Evolutionary conservation across 2,113 vertebrate genomes (phyloP), one percentile per base, ranked within the genome.

Genomic region (Ivindomyrus marchei): DNA sequence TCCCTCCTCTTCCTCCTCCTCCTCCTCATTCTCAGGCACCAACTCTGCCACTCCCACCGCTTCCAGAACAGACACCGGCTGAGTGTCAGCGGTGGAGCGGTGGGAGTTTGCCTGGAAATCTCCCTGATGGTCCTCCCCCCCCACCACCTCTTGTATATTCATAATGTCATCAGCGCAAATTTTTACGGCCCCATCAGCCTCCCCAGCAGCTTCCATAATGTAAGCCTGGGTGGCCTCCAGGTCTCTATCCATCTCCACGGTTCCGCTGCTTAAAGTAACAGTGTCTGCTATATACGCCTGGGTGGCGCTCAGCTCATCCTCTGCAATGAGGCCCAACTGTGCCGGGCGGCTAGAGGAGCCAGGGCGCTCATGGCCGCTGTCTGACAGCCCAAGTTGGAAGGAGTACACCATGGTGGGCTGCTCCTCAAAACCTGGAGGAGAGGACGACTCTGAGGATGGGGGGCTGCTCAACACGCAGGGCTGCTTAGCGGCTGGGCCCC

Each of bases 371-470:
- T 86, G 45, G n/a, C 47, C 93, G 90, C 91, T 94, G 83, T 94
- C 91, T n/a, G 94, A 94, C 87, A 93, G 89, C 11, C 92, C 93
- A 45, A 94, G 87, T 74, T 92, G 92, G 88, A 94, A 94, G 89
- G 93, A 92, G 7, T 53, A 91, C 49, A 0, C 89, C 89, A 85
- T 74, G 36, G 24, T 89, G 56, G 88, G 66, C 11, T 58, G 74
- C 13, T 90, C 58, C 1, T 89, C 90, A 19, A 10, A 49, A 36
- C 92, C 91, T 8, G 92, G 86, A 47, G 1, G 36, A 17, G 91
- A 88, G 0, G 90, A 77, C 6, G 47, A 8, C 24, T 92, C 90
- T 0, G 62, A 17, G 24, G 3, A n/a, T 39, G 24, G 21, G 10
- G 66, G 45, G 66, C 46, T 52, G 45, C 92, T 88, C 0, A 74